phyloP scores from a whole-genome alignment of 2,888 invertebrate genomes.

The Blastobasis lacticolella region DNA sequence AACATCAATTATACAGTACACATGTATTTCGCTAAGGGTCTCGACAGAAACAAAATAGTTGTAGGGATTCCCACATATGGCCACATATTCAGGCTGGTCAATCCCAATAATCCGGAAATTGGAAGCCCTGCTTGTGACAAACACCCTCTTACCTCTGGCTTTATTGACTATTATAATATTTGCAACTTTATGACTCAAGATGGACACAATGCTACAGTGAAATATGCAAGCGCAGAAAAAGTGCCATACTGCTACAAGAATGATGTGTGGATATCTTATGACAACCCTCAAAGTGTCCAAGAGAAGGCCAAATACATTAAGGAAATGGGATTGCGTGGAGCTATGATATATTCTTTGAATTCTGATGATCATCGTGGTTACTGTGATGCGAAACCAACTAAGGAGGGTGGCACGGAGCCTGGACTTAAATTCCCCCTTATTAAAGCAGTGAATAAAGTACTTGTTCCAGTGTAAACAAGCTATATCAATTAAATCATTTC shows the following conservation, averaged over 20 bases:
- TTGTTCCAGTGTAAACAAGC: constrained; percentile 8
- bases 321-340: constrained; percentile 80
- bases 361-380: constrained; percentile 81
- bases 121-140: constrained; percentile 81
- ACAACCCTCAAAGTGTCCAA: constrained; percentile 79
- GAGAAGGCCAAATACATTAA: constrained; percentile 81
- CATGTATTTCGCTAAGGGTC: constrained; percentile 84
- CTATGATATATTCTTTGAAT: constrained; percentile 89
- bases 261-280: constrained; percentile 89
- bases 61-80: constrained; percentile 93
- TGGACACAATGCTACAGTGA: constrained; percentile 54
- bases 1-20: constrained; percentile 88
- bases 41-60: constrained; percentile 84
- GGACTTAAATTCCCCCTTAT: constrained; percentile 29
- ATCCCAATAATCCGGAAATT: constrained; percentile 77
- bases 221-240: constrained; percentile 78
- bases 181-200: constrained; percentile 78
- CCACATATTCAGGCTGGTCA: constrained; percentile 82
- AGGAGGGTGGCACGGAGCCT: neutral
- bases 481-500: no score
- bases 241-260: constrained; percentile 84
- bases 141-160: constrained; percentile 83
- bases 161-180: constrained; percentile 79
- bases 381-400: constrained; percentile 48
- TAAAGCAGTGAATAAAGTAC: constrained; percentile 31